These are phyloP conservation scores for Channa striata DNA, from an alignment of 2,797 vertebrate species.

Conservation along the genomic window DNA sequence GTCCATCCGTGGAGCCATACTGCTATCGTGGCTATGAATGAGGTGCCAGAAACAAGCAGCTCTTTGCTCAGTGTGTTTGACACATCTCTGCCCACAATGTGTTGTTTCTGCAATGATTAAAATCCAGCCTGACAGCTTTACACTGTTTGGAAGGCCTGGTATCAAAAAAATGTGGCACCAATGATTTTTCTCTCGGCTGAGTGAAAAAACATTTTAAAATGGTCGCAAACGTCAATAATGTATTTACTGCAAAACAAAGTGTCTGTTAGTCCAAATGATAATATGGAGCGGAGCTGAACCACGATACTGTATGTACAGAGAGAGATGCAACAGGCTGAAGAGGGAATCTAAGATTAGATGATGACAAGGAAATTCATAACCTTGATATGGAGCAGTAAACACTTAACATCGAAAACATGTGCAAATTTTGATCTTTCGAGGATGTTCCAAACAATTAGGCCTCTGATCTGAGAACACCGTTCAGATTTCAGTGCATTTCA, in stretches of 20 bases:
- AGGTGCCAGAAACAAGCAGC: constrained; percentile 13
- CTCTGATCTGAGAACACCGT: constrained; percentile 28
- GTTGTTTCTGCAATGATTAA: constrained; percentile 18
- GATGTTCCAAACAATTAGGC: constrained; percentile 36
- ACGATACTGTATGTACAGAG: neutral
- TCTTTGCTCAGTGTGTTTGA: constrained; percentile 4
- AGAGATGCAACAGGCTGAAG: constrained; percentile 31
- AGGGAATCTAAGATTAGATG: constrained; percentile 25
- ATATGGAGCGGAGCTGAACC: neutral
- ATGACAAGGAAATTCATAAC: constrained; percentile 34
- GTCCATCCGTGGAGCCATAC: neutral
- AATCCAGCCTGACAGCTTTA: constrained; percentile 4
- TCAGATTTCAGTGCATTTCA: constrained; percentile 30
- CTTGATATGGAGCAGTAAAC: constrained; percentile 18
- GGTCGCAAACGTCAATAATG: too few relatives aligned
- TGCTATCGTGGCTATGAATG: neutral
- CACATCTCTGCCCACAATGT: neutral
- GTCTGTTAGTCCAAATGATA: too few relatives aligned
- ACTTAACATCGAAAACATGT: constrained; percentile 43
- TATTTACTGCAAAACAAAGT: too few relatives aligned
- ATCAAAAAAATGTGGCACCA: neutral
- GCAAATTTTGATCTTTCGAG: constrained; percentile 32
- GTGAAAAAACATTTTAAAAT: constrained; percentile 14
- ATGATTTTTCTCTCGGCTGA: neutral
- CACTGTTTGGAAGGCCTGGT: neutral